These are phyloP conservation scores for Melanitta fusca DNA, from an alignment of 2,797 vertebrate genomes.

Conservation along the genomic window DNA sequence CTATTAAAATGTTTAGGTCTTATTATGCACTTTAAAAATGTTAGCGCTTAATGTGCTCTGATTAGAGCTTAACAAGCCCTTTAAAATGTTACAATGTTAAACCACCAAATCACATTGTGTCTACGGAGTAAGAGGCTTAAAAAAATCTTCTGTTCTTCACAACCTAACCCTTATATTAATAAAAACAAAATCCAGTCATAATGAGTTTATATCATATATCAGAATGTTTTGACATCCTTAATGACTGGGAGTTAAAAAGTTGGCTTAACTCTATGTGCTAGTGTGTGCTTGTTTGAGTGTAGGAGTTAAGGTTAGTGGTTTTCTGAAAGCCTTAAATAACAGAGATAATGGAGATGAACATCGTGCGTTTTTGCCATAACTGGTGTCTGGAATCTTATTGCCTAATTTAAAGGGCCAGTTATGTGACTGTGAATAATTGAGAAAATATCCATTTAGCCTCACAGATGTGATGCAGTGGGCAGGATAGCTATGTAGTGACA, in stretches of 20 bases:
- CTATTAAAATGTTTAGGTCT: conserved; percentile 53
- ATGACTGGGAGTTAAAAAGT: conserved; percentile 76
- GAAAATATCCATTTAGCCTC: neutral
- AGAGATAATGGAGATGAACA: conserved; percentile 72
- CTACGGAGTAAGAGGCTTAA: conserved; percentile 48
- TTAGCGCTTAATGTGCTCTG: conserved; percentile 22
- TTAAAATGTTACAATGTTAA: conserved; percentile 58
- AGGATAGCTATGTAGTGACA: neutral
- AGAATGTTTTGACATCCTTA: conserved; percentile 76
- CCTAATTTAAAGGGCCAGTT: conserved; percentile 65
- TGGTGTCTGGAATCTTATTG: conserved; percentile 64
- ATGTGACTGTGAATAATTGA: neutral
- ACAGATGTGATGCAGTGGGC: neutral
- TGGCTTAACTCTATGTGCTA: conserved; percentile 72
- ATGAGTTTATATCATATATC: conserved; percentile 78
- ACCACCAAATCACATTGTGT: conserved; percentile 66
- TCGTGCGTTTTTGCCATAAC: conserved; percentile 49
- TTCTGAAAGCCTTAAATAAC: conserved; percentile 71
- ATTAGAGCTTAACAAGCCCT: conserved; percentile 59
- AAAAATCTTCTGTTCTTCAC: conserved; percentile 62
- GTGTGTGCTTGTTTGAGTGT: conserved; percentile 73
- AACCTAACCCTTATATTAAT: conserved; percentile 63
- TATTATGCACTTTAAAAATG: conserved; percentile 62
- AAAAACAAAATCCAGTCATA: conserved; percentile 73
- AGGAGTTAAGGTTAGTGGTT: conserved; percentile 72